Base-by-base conservation (phyloP, 2,888 invertebrate genomes). In the Thera britannica region DNA sequence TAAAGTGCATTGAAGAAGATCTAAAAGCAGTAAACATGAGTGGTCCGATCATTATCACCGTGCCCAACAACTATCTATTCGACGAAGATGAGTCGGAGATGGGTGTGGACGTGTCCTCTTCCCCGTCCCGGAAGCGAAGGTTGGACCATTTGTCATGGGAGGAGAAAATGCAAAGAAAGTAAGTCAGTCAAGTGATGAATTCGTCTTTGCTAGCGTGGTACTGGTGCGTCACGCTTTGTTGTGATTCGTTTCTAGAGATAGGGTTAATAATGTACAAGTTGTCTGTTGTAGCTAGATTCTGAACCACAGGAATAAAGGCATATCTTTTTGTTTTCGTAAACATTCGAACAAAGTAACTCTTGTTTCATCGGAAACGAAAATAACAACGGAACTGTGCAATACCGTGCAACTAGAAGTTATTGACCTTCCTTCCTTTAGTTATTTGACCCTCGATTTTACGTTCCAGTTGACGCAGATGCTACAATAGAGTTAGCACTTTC, bases 161-260 rank as follows among this genome's bases (percentile, higher is more conserved):
- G 82, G 97, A 98, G 86, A 98, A 98, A 85, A 94, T 98, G 79
- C 97, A 97, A 88, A 94, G 98, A 84, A 97, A 97, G 97, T 97
- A 90, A 95, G 97, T 95, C 55, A 95, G 97, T 95, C 55, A 41
- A 6, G n/a, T 41, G 9, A 36, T 41, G 9, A 36, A 8, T 7
- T 46, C 41, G 7, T 41, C 38, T 38, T 5, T 38, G 5, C 41
- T 41, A 7, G 41, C 41, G 41, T 41, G 41, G 41, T 41, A 4
- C 41, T 41, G 41, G 41, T 41, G 41, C 41, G 41, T 41, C 41
- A 41, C 3, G 41, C 41, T 7, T 5, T 6, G 4, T 3, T 41
- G 41, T 5, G 41, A 41, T 41, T 41, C 2, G 3, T 38, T 38
- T 38, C n/a, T n/a, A n/a, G n/a, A n/a, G n/a, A 38, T 5, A 41